These are phyloP conservation scores for Hermetia illucens DNA, from an alignment of 1,140 invertebrate genomes.

Conservation along the genomic window DNA sequence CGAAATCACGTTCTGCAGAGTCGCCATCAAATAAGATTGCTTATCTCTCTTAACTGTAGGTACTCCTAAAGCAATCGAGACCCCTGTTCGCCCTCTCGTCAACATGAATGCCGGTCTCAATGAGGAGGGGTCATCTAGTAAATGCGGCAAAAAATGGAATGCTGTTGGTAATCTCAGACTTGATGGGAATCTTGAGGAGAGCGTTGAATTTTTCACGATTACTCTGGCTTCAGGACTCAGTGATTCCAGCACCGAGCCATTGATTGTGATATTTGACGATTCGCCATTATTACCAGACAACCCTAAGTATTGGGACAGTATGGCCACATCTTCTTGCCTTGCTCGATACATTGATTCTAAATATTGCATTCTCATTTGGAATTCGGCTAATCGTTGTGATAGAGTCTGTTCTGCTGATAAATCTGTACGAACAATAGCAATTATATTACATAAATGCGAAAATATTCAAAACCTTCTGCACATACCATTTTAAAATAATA, in stretches of 20 bases:
- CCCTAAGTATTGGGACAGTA: conserved; percentile 45
- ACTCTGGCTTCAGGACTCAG: conserved; percentile 33
- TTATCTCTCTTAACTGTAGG: conserved; percentile 83
- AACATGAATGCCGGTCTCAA: conserved; percentile 64
- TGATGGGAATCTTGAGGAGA: conserved; percentile 12
- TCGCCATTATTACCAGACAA: conserved; percentile 6
- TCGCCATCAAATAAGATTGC: conserved; percentile 77
- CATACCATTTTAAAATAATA: background rate
- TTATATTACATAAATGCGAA: background rate
- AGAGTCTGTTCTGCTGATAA: conserved; percentile 48
- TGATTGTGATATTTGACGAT: background rate
- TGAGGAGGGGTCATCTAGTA: conserved; percentile 63
- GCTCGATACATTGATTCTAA: conserved; percentile 55
- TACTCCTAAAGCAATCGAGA: conserved; percentile 69
- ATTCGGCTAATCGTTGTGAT: conserved; percentile 50
- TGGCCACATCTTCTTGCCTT: conserved; percentile 51
- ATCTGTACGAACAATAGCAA: conserved; percentile 11
- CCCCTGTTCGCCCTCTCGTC: conserved; percentile 55
- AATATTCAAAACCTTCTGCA: background rate
- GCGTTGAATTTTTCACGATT: conserved; percentile 32
- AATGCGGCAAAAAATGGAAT: conserved; percentile 77
- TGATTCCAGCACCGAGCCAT: conserved; percentile 30
- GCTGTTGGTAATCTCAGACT: conserved; percentile 55
- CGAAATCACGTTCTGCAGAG: conserved; percentile 73
- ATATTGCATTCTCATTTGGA: conserved; percentile 53